A percentile compares a stretch with the other conserved stretches of the same genome.
phyloP scores from a whole-genome alignment of 2,888 invertebrate species.

The Sturmia bella region DNA sequence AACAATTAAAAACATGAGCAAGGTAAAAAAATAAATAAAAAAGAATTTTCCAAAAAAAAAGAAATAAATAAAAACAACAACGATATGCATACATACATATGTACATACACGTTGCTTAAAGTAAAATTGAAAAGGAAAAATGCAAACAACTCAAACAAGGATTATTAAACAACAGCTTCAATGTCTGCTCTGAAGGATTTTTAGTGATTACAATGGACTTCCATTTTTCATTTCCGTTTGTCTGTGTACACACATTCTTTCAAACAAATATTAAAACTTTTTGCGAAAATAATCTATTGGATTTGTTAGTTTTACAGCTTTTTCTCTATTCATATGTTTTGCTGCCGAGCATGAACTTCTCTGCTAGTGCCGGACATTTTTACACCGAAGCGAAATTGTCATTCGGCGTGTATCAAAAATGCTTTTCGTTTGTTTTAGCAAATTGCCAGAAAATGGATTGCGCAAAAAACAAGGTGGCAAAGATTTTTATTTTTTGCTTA shows the following conservation, averaged over 20 bases:
- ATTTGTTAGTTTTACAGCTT: constrained; percentile 47
- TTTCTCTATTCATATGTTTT: neutral
- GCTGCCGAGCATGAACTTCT: neutral
- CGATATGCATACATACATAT: too few species aligned
- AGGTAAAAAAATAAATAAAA: constrained; percentile 52
- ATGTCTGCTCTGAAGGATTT: constrained; percentile 30
- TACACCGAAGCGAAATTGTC: constrained; percentile 54
- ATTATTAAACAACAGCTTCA: constrained; percentile 1
- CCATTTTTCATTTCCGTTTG: constrained; percentile 61
- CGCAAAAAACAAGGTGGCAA: neutral
- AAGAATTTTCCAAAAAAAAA: constrained; percentile 22
- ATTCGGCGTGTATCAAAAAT: constrained; percentile 35
- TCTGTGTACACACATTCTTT: constrained; percentile 10
- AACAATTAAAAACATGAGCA: constrained; percentile 67
- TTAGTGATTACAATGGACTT: constrained; percentile 55
- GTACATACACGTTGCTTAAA: constrained; percentile 17
- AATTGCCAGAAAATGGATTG: constrained; percentile 30
- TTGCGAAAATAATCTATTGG: constrained; percentile 56
- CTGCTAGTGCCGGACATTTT: constrained; percentile 4
- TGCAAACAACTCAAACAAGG: constrained; percentile 31
- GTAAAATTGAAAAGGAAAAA: constrained; percentile 17
- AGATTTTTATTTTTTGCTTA: constrained; percentile 13
- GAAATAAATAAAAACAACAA: neutral
- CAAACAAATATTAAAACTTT: constrained; percentile 60
- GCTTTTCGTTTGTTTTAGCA: constrained; percentile 48